These are phyloP conservation scores for Pimpla rufipes DNA, from an alignment of 2,888 invertebrate species.

Conservation along the genomic window DNA sequence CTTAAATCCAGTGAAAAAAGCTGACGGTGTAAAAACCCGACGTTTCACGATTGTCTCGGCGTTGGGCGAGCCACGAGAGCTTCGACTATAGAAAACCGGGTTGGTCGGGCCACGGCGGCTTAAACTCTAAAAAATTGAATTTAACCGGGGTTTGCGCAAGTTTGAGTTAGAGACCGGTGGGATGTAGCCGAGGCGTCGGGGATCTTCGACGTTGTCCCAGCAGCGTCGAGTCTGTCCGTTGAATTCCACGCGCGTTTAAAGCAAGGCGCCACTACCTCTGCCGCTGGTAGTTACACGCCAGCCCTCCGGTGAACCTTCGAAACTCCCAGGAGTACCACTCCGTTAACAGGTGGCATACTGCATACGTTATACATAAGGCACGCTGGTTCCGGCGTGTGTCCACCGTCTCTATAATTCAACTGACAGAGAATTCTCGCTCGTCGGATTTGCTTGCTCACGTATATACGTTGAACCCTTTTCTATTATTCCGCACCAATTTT, in stretches of 20 bases:
- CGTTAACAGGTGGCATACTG: constrained; percentile 70
- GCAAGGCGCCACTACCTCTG: constrained; percentile 52
- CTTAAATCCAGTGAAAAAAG: too few species aligned
- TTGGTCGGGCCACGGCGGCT: constrained; percentile 12
- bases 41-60: too few species aligned
- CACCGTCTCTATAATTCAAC: constrained; percentile 43
- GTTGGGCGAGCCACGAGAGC: too few species aligned
- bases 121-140: constrained; percentile 56
- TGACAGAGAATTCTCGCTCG: constrained; percentile 23
- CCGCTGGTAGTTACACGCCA: constrained; percentile 40
- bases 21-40: too few species aligned
- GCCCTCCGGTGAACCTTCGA: constrained; percentile 41
- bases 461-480: background rate
- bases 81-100: too few species aligned
- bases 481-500: background rate
- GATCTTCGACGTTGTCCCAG: constrained; percentile 57
- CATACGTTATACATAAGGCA: constrained; percentile 47
- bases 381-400: background rate
- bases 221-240: constrained; percentile 68
- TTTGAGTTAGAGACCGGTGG: constrained; percentile 19
- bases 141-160: constrained; percentile 45
- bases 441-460: constrained; percentile 36
- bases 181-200: constrained; percentile 20
- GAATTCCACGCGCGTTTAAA: constrained; percentile 67
- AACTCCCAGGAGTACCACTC: constrained; percentile 37